A percentile compares a stretch with the other conserved stretches of the same genome.
Evolutionary conservation across 2,888 invertebrate genomes (phyloP).

Genomic region (Caradrina clavipalpis): DNA sequence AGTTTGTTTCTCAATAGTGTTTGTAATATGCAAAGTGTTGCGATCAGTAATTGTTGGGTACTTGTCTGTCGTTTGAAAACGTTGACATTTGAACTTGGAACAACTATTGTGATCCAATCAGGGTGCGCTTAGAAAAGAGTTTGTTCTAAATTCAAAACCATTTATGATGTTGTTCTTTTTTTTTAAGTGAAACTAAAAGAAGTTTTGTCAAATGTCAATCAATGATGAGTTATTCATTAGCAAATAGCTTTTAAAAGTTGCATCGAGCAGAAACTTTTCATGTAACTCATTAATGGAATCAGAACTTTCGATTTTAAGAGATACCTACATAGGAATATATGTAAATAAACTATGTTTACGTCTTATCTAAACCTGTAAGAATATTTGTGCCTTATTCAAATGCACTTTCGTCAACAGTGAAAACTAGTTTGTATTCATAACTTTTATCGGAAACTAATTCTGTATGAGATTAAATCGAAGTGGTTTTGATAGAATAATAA

Average conservation of each 20-base stretch:
- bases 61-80: constrained; percentile 16
- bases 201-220: background rate
- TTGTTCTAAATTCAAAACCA: constrained; percentile 3
- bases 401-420: constrained; percentile 25
- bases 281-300: background rate
- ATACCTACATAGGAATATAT: constrained; percentile 3
- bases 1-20: constrained; percentile 54
- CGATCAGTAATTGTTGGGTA: constrained; percentile 15
- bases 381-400: constrained; percentile 25
- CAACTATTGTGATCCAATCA: constrained; percentile 1
- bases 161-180: background rate
- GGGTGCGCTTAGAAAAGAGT: background rate
- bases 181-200: background rate
- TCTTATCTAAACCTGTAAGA: constrained; percentile 17
- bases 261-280: background rate
- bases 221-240: background rate
- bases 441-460: background rate
- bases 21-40: constrained; percentile 26
- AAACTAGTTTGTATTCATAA: constrained; percentile 18
- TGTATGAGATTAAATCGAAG: background rate
- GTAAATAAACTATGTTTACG: constrained; percentile 29
- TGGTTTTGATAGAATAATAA: background rate
- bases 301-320: constrained; percentile 36
- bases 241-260: background rate
- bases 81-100: constrained; percentile 49